Evolutionary conservation across 1,140 invertebrate species (phyloP).

Genomic region (Zaprionus lachaisei): DNA sequence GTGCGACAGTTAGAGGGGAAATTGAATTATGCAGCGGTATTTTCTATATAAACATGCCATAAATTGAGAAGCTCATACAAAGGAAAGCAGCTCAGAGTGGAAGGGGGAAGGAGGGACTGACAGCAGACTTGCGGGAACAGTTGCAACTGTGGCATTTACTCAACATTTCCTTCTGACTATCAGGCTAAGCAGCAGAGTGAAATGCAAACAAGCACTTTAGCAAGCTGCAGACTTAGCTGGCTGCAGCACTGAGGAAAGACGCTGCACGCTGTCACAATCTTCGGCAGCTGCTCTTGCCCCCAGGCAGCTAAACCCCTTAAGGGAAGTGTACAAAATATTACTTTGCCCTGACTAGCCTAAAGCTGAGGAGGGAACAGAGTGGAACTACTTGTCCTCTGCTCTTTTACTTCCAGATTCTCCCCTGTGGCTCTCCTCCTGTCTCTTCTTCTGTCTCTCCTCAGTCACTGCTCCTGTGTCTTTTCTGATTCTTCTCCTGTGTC

Average conservation of each 20-base stretch:
- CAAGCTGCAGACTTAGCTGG: background rate
- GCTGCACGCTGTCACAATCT: constrained; percentile 24
- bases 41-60: constrained; percentile 52
- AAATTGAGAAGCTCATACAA: constrained; percentile 54
- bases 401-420: no score
- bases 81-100: background rate
- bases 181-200: background rate
- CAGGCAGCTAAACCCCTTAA: background rate
- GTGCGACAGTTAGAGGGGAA: constrained; percentile 44
- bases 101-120: background rate
- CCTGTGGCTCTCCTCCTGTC: no score
- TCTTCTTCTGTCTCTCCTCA: no score
- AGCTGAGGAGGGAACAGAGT: no score
- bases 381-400: background rate
- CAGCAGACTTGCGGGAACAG: background rate
- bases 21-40: constrained; percentile 71
- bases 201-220: constrained; percentile 1
- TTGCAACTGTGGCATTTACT: constrained; percentile 12
- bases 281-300: background rate
- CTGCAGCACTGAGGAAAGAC: constrained; percentile 2
- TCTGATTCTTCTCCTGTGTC: no score
- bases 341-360: background rate
- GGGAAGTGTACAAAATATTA: background rate
- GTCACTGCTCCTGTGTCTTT: no score
- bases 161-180: constrained; percentile 5